These are phyloP conservation scores for Seira ritae DNA, from an alignment of 2,888 invertebrate species.

Conservation along the genomic window DNA sequence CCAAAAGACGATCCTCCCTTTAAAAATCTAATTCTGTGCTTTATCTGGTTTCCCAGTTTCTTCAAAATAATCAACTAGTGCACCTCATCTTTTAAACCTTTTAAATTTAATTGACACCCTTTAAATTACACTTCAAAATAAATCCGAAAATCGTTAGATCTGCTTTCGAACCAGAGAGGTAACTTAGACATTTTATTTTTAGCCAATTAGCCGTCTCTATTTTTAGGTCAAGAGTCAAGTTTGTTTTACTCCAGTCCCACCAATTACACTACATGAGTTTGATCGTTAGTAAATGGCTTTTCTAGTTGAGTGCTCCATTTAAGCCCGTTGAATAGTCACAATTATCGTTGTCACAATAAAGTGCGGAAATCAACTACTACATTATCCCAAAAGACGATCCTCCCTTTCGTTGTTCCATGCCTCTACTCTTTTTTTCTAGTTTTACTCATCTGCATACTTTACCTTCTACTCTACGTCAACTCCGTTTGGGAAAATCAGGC, in stretches of 20 bases:
- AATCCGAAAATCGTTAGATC: no score
- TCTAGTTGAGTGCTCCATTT: background rate
- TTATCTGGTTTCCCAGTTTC: no score
- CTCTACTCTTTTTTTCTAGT: no score
- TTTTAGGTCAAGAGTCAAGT: no score
- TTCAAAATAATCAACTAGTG: background rate
- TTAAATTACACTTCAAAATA: background rate
- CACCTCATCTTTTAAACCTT: background rate
- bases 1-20: slow-evolving; percentile 39
- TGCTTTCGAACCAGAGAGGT: no score
- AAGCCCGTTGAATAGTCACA: background rate
- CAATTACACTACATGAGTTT: no score
- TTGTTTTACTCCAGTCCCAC: no score
- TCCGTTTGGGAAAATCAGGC: slow-evolving; percentile 56
- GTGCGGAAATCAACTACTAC: background rate
- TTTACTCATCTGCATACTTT: background rate
- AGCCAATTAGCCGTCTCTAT: slow-evolving; percentile 27
- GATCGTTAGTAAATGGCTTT: no score
- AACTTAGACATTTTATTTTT: no score
- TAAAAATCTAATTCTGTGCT: background rate
- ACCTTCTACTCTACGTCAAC: no score
- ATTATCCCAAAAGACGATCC: slow-evolving; percentile 25
- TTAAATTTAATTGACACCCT: background rate
- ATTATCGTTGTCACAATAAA: background rate
- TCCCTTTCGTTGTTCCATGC: no score